These are phyloP conservation scores for Lordiphosa mommai DNA, from an alignment of 1,140 invertebrate species.

Conservation along the genomic window DNA sequence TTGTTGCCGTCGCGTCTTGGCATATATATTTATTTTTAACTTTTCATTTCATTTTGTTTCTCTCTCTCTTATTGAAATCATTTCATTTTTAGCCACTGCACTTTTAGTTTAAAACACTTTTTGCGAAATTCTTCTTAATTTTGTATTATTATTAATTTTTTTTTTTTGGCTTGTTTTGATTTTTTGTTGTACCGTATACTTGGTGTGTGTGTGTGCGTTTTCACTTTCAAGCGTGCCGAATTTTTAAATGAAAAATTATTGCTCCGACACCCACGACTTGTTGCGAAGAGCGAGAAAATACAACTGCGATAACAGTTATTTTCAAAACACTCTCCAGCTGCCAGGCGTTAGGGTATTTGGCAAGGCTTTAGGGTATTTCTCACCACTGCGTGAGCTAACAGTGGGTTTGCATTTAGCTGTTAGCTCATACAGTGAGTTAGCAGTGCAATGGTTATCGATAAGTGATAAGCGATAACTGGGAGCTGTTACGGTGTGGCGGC, in stretches of 20 bases:
- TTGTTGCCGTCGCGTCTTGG: constrained; percentile 37
- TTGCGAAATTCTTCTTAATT: neutral
- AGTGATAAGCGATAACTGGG: no score
- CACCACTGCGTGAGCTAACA: constrained; percentile 1
- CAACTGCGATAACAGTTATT: constrained; percentile 15
- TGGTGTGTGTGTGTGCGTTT: constrained; percentile 17
- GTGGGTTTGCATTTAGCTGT: neutral
- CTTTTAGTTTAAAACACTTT: constrained; percentile 11
- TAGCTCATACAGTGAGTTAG: no score
- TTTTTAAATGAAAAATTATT: constrained; percentile 25
- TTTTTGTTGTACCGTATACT: constrained; percentile 29
- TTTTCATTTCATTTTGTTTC: constrained; percentile 71
- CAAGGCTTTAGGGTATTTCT: neutral
- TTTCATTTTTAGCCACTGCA: constrained; percentile 26
- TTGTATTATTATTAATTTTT: constrained; percentile 1
- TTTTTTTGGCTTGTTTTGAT: neutral
- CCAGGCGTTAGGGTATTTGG: neutral
- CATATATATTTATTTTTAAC: constrained; percentile 76
- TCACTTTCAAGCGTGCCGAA: constrained; percentile 47
- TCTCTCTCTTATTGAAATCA: constrained; percentile 6
- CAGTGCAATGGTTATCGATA: constrained; percentile 3
- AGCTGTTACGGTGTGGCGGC: no score
- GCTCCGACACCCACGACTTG: constrained; percentile 59
- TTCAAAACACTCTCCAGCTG: neutral
- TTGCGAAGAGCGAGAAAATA: constrained; percentile 48